Conservation (phyloP, 30 jellyfish, hydroid and myxozoan species). For the Cassiopea xamachana region DNA sequence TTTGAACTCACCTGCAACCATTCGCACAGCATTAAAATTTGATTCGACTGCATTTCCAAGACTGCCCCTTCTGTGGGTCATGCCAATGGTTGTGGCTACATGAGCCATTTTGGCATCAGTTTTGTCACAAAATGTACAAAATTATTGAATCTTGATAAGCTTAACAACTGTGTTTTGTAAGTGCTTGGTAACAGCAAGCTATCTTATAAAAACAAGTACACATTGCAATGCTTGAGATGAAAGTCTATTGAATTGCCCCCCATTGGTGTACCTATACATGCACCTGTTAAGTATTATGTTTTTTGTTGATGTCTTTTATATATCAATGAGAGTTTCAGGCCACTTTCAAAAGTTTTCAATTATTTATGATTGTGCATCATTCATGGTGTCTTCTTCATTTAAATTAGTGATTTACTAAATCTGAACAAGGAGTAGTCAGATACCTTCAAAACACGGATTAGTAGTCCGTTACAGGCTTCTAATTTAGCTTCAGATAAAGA, state of each 20-base stretch:
- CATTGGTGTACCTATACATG: background rate
- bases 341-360: background rate
- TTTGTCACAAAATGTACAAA: background rate
- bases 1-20: slow-evolving; percentile 12
- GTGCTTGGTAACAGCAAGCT: slow-evolving; percentile 5
- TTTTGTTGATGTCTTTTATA: background rate
- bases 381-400: background rate
- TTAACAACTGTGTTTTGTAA: slow-evolving; percentile 1
- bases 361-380: background rate
- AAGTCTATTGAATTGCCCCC: background rate
- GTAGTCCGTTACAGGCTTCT: too few relatives aligned
- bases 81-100: slow-evolving; percentile 34
- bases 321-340: background rate
- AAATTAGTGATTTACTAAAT: too few relatives aligned
- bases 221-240: background rate
- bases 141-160: background rate
- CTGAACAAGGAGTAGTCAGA: too few relatives aligned
- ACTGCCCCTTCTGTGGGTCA: slow-evolving; percentile 45
- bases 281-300: background rate
- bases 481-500: too few relatives aligned
- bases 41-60: slow-evolving; percentile 31
- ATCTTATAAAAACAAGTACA: background rate
- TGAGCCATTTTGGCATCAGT: slow-evolving; percentile 41
- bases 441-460: too few relatives aligned
- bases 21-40: slow-evolving; percentile 1